These are phyloP conservation scores for Nephila pilipes DNA, from an alignment of 1,140 invertebrate species.

Conservation along the genomic window DNA sequence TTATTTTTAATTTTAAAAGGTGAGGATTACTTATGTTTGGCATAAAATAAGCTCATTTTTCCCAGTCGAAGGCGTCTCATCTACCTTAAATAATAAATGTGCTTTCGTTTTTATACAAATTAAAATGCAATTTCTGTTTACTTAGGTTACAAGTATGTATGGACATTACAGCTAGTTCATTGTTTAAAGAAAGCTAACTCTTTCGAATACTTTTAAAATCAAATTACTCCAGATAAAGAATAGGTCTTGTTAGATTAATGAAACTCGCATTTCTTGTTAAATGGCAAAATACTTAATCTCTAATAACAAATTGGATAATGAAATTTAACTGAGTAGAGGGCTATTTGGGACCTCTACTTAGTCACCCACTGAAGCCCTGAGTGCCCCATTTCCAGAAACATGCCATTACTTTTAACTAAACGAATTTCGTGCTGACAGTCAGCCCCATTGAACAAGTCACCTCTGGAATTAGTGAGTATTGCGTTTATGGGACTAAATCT, in stretches of 20 bases:
- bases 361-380: not conserved
- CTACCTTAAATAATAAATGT: no score
- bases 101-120: no score
- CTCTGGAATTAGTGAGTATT: constrained; percentile 2
- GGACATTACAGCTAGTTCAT: no score
- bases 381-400: not conserved
- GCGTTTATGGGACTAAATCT: not conserved
- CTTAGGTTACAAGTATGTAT: no score
- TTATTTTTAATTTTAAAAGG: no score
- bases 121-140: no score
- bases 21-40: no score
- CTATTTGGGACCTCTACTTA: not conserved
- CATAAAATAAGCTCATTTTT: no score
- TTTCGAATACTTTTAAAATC: no score
- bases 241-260: not conserved
- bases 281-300: not conserved
- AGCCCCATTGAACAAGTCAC: constrained; percentile 1
- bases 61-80: no score
- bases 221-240: not conserved
- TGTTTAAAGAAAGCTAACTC: no score
- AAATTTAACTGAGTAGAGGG: not conserved
- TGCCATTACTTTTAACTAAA: constrained; percentile 32
- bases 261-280: not conserved
- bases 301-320: constrained; percentile 23
- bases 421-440: constrained; percentile 24